Evolutionary conservation across 2,888 invertebrate species (phyloP).

Genomic region (Beris morrisii): DNA sequence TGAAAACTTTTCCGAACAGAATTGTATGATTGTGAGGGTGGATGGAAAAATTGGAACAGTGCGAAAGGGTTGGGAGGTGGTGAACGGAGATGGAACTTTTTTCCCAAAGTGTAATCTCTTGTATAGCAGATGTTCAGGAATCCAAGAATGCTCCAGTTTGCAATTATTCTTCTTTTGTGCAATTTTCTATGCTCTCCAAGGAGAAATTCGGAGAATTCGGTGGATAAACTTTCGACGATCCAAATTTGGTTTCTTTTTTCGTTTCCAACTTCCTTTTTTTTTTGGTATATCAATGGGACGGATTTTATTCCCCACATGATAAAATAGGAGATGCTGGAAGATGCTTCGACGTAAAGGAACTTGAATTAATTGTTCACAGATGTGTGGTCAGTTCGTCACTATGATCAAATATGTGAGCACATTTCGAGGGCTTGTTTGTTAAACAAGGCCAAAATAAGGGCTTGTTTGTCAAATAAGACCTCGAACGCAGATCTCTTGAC

Average conservation of each 20-base stretch:
- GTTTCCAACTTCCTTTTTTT: neutral
- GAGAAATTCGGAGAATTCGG: no score
- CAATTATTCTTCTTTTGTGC: conserved; percentile 17
- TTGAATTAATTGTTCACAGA: no score
- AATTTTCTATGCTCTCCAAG: conserved; percentile 16
- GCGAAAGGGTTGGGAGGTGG: neutral
- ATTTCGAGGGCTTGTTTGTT: no score
- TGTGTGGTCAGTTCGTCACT: no score
- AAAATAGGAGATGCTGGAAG: neutral
- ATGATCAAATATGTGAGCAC: no score
- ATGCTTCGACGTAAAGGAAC: no score
- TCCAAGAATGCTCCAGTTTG: conserved; percentile 6
- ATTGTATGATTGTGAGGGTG: no score
- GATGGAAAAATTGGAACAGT: no score
- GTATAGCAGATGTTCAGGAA: conserved; percentile 31
- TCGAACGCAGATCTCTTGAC: no score
- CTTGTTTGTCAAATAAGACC: no score
- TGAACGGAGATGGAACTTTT: conserved; percentile 21
- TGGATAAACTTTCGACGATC: conserved; percentile 13
- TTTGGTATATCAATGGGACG: conserved; percentile 14
- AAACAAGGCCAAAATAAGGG: no score
- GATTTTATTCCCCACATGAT: conserved; percentile 14
- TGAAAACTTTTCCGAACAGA: no score
- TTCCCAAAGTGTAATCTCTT: conserved; percentile 32
- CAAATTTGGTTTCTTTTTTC: neutral